Percentiles rank a stretch among this genome's conserved stretches.
phyloP scores from a whole-genome alignment of 2,797 vertebrate genomes.

The Malurus leucopterus region DNA sequence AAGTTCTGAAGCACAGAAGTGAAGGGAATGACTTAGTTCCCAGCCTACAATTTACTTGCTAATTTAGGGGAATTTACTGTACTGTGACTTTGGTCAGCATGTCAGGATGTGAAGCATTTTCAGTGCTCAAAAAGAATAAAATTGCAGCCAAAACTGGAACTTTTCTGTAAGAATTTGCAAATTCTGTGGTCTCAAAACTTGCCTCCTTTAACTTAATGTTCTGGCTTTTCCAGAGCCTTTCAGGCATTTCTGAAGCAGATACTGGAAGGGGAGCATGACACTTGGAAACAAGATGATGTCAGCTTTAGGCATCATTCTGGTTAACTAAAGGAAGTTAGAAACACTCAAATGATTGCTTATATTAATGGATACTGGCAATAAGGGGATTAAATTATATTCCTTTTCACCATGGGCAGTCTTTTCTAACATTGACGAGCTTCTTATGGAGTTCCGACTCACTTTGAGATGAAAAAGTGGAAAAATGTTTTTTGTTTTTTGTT shows the following conservation, averaged over 20 bases:
- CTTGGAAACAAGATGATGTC: neutral
- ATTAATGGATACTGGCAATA: neutral
- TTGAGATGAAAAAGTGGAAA: neutral
- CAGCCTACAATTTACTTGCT: neutral
- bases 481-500: neutral
- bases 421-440: neutral
- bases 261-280: neutral
- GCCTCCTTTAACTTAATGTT: neutral
- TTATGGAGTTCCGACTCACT: neutral
- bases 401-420: neutral
- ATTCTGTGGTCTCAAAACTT: neutral
- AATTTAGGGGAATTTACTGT: neutral
- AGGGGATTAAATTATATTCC: neutral
- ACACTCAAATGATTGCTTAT: neutral
- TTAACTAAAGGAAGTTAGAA: neutral
- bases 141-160: neutral
- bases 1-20: neutral
- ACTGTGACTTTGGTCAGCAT: neutral
- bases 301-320: neutral
- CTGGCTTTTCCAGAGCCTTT: neutral
- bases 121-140: neutral
- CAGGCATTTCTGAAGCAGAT: neutral
- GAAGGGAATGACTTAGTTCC: neutral
- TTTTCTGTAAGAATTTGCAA: neutral
- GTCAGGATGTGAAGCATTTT: neutral